Evolutionary conservation across 2,888 invertebrate genomes (phyloP).

Genomic region (Ptychoptera albimana): DNA sequence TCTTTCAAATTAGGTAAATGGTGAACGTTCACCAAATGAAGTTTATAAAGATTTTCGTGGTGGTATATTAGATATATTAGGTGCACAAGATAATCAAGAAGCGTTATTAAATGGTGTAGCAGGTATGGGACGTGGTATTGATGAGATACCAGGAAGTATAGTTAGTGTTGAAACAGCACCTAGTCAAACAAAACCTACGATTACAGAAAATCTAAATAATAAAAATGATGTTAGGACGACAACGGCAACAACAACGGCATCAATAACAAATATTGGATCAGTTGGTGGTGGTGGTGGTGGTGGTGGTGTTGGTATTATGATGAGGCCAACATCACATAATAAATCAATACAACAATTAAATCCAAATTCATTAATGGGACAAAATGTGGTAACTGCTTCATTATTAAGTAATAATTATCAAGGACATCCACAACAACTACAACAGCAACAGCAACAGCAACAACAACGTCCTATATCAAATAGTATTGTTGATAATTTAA

Average conservation of each 20-base stretch:
- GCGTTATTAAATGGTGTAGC: slow-evolving; percentile 43
- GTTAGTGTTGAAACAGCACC: slow-evolving; percentile 44
- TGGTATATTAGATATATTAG: slow-evolving; percentile 60
- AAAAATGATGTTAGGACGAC: slow-evolving; percentile 1
- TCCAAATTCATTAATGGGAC: slow-evolving; percentile 11
- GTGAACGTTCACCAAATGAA: slow-evolving; percentile 71
- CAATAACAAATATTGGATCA: slow-evolving; percentile 21
- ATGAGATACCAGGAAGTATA: slow-evolving; percentile 45
- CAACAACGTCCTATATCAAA: slow-evolving; percentile 6
- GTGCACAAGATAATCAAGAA: slow-evolving; percentile 47
- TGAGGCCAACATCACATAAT: slow-evolving; percentile 13
- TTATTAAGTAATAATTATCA: slow-evolving; percentile 1
- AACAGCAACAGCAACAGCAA: slow-evolving; percentile 10
- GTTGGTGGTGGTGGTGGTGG: slow-evolving; percentile 8
- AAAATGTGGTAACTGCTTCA: slow-evolving; percentile 16
- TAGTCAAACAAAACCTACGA: slow-evolving; percentile 26
- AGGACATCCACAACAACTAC: slow-evolving; percentile 6
- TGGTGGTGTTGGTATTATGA: slow-evolving; percentile 8
- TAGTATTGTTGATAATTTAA: slow-evolving; percentile 8
- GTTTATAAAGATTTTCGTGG: slow-evolving; percentile 75
- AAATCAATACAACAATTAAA: slow-evolving; percentile 18
- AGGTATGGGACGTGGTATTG: slow-evolving; percentile 36
- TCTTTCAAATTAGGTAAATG: slow-evolving; percentile 50
- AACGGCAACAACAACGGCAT: not conserved
- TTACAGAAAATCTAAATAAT: slow-evolving; percentile 15